Evolutionary conservation across 2,797 vertebrate genomes (phyloP), one percentile per base, ranked within the genome.

Genomic region (Spinibarbus caldwelli): DNA sequence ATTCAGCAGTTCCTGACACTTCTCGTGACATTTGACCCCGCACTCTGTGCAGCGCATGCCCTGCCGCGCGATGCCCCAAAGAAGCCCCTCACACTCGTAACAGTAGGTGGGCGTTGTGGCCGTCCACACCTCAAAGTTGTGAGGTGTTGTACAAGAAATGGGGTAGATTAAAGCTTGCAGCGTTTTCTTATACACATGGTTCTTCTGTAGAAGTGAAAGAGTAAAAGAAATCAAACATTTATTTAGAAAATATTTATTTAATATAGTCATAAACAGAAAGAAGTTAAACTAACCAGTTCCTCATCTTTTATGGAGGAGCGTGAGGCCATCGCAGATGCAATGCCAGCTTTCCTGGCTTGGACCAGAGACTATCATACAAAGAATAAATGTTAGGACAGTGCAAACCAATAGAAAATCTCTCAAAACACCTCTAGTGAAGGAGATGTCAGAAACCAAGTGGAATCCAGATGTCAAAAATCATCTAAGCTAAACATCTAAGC

Each of bases 161-260:
- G 98, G 98, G 90, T 99, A 99, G 93, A 99, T 98, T 92, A 99
- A 97, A 89, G 98, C 98, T 93, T 99, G 98, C 43, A 99, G 94
- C 7, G 97, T 98, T 95, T 99, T 99, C 95, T 97, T 98, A 89
- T 99, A 99, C n/a, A 99, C 98, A 19, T 99, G 97, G 82, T 95
- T 96, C 95, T 99, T 99, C 98, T 99, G 92, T 87, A 88, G 49
- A 62, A 29, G 11, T 21, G 8, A 78, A 62, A 31, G 1, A 66
- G 23, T 17, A 75, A 67, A 72, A 67, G 29, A 38, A 11, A 43
- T 29, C 47, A 70, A 52, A 70, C 21, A 49, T 31, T 21, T 12
- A 34, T 47, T 77, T 38, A 57, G 4, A 41, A 80, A 67, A 66
- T 6, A 54, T 14, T 6, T n/a, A n/a, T 31, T 34, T 47, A 34